Evolutionary conservation across 2,888 invertebrate genomes (phyloP).

Genomic region (Nephrocerus scutellatus): DNA sequence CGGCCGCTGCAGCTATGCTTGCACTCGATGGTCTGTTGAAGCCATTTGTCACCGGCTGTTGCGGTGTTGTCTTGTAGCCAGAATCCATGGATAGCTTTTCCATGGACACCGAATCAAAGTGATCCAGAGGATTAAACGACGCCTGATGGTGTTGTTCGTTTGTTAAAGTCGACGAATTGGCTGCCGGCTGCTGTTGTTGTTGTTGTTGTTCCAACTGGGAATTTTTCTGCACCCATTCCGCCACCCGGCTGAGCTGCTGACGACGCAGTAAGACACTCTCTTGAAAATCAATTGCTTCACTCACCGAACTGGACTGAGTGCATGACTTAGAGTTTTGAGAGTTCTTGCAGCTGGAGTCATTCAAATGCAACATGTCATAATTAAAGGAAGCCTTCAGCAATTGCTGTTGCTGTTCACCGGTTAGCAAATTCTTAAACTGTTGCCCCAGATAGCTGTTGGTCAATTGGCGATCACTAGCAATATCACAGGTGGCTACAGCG

Average conservation of each 20-base stretch:
- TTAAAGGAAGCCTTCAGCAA: slow-evolving; percentile 18
- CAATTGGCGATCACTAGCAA: slow-evolving; percentile 18
- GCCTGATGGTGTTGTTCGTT: slow-evolving; percentile 24
- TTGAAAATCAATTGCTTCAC: slow-evolving; percentile 42
- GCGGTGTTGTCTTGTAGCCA: slow-evolving; percentile 43
- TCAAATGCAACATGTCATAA: slow-evolving; percentile 23
- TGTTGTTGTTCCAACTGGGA: slow-evolving; percentile 48
- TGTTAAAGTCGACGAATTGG: slow-evolving; percentile 16
- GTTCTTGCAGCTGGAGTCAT: slow-evolving; percentile 33
- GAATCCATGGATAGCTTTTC: slow-evolving; percentile 45
- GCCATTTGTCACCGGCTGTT: slow-evolving; percentile 34
- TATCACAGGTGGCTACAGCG: slow-evolving; percentile 9
- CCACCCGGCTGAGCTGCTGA: slow-evolving; percentile 62
- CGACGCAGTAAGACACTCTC: slow-evolving; percentile 53
- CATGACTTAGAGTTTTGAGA: slow-evolving; percentile 35
- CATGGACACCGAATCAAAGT: slow-evolving; percentile 40
- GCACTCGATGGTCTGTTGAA: too few relatives aligned
- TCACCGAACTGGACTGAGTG: slow-evolving; percentile 41
- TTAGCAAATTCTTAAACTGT: slow-evolving; percentile 20
- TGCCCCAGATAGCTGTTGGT: slow-evolving; percentile 23
- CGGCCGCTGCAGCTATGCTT: too few relatives aligned
- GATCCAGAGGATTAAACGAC: slow-evolving; percentile 38
- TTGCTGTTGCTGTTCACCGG: slow-evolving; percentile 17
- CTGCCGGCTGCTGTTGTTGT: slow-evolving; percentile 20
- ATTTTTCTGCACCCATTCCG: slow-evolving; percentile 70